A percentile compares a stretch with the other conserved stretches of the same genome.
phyloP scores from a whole-genome alignment of 2,888 invertebrate genomes.

The Pristionchus fissidentatus region DNA sequence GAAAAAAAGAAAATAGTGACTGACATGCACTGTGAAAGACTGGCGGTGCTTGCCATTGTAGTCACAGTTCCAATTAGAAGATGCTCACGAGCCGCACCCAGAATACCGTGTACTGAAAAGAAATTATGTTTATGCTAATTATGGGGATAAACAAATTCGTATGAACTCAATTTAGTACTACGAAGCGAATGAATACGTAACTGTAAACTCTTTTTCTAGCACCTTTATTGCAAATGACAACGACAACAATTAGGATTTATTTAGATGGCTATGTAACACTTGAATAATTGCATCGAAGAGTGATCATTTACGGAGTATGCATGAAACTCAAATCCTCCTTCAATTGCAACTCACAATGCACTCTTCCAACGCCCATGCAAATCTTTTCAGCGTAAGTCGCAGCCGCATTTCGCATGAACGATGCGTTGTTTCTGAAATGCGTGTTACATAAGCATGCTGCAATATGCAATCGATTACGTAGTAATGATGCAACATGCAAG shows the following conservation, averaged over 20 bases:
- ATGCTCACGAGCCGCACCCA: constrained; percentile 46
- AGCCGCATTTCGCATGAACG: not conserved
- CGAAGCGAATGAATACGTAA: not conserved
- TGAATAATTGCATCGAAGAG: not conserved
- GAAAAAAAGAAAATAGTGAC: not conserved
- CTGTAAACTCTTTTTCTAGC: too few relatives aligned
- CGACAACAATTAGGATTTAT: too few relatives aligned
- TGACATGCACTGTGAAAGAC: constrained; percentile 48
- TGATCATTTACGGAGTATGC: not conserved
- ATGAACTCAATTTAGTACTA: not conserved
- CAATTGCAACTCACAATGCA: not conserved
- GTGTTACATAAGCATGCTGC: not conserved
- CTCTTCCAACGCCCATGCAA: not conserved
- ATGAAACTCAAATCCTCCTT: not conserved
- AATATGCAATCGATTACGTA: not conserved
- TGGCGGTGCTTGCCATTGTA: constrained; percentile 28
- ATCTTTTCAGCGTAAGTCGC: constrained; percentile 44
- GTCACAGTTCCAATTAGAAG: constrained; percentile 39
- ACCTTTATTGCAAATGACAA: not conserved
- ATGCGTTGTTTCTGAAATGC: not conserved
- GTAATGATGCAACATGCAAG: not conserved
- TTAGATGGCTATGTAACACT: not conserved
- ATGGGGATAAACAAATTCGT: not conserved
- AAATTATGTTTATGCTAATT: too few relatives aligned
- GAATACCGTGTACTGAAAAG: constrained; percentile 39